These are phyloP conservation scores for Melanotaenia duboulayi DNA, from an alignment of 2,113 vertebrate species.

Conservation along the genomic window DNA sequence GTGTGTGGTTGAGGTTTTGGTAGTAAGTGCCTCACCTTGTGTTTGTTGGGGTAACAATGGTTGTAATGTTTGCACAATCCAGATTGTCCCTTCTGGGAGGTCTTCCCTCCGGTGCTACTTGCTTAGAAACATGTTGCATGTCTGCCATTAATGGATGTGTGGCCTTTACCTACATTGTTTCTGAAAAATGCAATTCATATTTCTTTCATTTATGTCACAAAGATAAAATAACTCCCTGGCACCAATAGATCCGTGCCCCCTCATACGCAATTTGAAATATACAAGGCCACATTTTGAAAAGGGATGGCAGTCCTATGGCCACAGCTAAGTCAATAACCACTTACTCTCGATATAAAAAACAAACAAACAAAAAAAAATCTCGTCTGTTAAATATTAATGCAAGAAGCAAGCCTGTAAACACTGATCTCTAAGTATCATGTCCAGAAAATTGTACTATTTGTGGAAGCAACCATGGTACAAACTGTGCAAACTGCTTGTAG, in stretches of 20 bases:
- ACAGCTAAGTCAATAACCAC: conserved; percentile 55
- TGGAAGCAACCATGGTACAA: neutral
- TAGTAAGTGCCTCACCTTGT: conserved; percentile 79
- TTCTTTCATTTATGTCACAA: conserved; percentile 19
- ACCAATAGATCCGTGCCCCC: conserved; percentile 39
- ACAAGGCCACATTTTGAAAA: conserved; percentile 28
- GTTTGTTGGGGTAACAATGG: conserved; percentile 77
- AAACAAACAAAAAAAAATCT: conserved; percentile 19
- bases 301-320: conserved; percentile 29
- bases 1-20: conserved; percentile 74
- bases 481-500: conserved; percentile 13
- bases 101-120: conserved; percentile 76
- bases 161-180: conserved; percentile 55
- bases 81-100: conserved; percentile 81
- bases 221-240: conserved; percentile 21
- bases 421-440: conserved; percentile 2
- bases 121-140: conserved; percentile 69
- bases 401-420: conserved; percentile 8
- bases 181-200: conserved; percentile 39
- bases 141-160: conserved; percentile 65
- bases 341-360: conserved; percentile 52
- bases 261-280: conserved; percentile 16
- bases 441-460: conserved; percentile 18
- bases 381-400: conserved; percentile 18
- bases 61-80: conserved; percentile 82